phyloP scores from a whole-genome alignment of 2,888 invertebrate genomes.

The Tinea pellionella region DNA sequence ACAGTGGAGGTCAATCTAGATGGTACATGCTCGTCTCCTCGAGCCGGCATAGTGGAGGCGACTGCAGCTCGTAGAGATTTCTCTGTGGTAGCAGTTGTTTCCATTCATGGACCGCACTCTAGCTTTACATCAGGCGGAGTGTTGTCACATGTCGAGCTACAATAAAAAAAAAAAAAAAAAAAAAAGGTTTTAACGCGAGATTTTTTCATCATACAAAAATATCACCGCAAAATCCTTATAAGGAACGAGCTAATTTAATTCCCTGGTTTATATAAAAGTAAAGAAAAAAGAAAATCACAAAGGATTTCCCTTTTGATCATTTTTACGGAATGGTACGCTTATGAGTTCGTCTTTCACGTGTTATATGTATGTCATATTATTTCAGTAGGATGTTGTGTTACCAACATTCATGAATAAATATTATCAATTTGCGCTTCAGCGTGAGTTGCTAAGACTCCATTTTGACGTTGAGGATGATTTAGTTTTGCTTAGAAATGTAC shows the following conservation, averaged over 20 bases:
- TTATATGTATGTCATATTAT: not conserved
- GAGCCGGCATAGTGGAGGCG: too few species aligned
- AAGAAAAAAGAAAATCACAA: not conserved
- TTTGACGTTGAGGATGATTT: not conserved
- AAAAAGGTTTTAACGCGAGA: too few species aligned
- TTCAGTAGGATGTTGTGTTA: not conserved
- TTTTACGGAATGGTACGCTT: not conserved
- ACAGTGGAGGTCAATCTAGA: too few species aligned
- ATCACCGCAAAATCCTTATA: not conserved
- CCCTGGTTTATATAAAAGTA: not conserved
- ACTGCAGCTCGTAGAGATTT: too few species aligned
- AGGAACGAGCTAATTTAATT: not conserved
- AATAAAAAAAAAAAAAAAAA: too few species aligned
- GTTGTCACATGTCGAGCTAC: too few species aligned
- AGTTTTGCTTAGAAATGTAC: not conserved
- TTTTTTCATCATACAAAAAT: not conserved
- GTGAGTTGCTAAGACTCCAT: not conserved
- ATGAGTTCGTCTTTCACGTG: not conserved
- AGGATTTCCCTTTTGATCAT: not conserved
- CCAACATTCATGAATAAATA: not conserved
- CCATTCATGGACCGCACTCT: too few species aligned
- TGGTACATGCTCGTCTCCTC: too few species aligned
- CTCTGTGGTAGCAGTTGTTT: too few species aligned
- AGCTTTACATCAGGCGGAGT: too few species aligned
- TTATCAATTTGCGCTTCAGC: not conserved